phyloP scores from a whole-genome alignment of 1,140 invertebrate genomes.

The Scaptomyza montana region DNA sequence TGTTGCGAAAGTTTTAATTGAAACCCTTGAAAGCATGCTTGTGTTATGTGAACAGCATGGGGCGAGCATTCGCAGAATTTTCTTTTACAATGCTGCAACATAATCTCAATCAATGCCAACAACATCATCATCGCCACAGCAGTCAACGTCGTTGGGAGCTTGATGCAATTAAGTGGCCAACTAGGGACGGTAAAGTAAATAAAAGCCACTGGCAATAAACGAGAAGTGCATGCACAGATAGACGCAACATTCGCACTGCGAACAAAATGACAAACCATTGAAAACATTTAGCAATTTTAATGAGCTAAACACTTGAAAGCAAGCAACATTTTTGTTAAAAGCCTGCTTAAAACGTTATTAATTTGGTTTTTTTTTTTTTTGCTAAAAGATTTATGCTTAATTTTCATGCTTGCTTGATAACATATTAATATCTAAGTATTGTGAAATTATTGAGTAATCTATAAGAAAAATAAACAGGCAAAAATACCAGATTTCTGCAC shows the following conservation, averaged over 20 bases:
- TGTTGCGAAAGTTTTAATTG: neutral
- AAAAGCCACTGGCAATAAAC: neutral
- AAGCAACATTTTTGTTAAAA: no score
- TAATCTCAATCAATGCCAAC: slow-evolving; percentile 35
- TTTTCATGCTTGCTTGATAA: no score
- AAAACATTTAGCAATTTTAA: neutral
- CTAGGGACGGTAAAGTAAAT: slow-evolving; percentile 5
- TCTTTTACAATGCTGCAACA: slow-evolving; percentile 34
- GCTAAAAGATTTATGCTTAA: no score
- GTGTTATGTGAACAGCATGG: neutral
- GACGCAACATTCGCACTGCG: neutral
- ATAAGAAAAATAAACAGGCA: no score
- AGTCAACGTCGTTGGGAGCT: slow-evolving; percentile 4
- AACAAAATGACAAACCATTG: neutral
- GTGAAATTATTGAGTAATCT: no score
- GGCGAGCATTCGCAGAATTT: slow-evolving; percentile 7
- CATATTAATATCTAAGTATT: no score
- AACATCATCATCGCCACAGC: neutral
- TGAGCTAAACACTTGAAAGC: no score
- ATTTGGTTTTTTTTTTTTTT: no score
- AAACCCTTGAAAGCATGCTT: neutral
- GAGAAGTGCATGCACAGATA: neutral
- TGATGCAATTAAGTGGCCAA: slow-evolving; percentile 37
- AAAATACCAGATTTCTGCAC: no score
- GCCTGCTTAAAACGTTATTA: no score